These are phyloP conservation scores for Prolemur simus DNA, from an alignment of 2,113 vertebrate species.

Conservation along the genomic window DNA sequence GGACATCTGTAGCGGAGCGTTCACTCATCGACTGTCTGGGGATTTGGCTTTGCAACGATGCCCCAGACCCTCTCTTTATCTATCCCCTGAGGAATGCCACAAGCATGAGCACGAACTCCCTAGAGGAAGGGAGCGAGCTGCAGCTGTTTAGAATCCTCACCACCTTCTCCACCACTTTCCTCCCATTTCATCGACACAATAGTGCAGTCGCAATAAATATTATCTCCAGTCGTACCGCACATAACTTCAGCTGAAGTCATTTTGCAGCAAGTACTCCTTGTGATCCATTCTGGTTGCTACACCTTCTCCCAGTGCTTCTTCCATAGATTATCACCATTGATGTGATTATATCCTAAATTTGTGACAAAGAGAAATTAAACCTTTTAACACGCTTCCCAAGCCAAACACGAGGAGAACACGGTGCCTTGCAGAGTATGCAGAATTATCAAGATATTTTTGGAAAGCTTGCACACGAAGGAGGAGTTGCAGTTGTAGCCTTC, in stretches of 20 bases:
- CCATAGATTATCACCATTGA: conserved; percentile 68
- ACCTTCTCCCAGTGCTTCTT: conserved; percentile 62
- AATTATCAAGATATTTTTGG: conserved; percentile 83
- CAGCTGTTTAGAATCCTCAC: conserved; percentile 80
- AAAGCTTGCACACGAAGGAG: conserved; percentile 79
- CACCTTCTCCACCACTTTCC: conserved; percentile 73
- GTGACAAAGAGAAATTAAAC: conserved; percentile 80
- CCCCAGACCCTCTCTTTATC: conserved; percentile 64
- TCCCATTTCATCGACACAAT: conserved; percentile 70
- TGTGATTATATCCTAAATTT: conserved; percentile 79
- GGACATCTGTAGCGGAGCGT: conserved; percentile 48
- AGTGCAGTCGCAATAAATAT: conserved; percentile 65
- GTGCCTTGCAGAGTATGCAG: conserved; percentile 79
- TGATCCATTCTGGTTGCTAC: conserved; percentile 18
- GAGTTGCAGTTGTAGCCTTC: conserved; percentile 83
- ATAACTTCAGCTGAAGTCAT: conserved; percentile 54
- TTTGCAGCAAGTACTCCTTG: conserved; percentile 54
- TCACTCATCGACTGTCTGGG: conserved; percentile 61
- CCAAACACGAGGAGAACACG: conserved; percentile 72
- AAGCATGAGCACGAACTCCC: conserved; percentile 75
- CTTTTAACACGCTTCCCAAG: conserved; percentile 77
- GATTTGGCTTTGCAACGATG: conserved; percentile 68
- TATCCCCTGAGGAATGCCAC: conserved; percentile 78
- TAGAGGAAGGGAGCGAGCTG: conserved; percentile 77
- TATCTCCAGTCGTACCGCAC: conserved; percentile 40